Evolutionary conservation across 2,888 invertebrate species (phyloP), one percentile per base, ranked within the genome.

Genomic region (Lampropteryx suffumata): DNA sequence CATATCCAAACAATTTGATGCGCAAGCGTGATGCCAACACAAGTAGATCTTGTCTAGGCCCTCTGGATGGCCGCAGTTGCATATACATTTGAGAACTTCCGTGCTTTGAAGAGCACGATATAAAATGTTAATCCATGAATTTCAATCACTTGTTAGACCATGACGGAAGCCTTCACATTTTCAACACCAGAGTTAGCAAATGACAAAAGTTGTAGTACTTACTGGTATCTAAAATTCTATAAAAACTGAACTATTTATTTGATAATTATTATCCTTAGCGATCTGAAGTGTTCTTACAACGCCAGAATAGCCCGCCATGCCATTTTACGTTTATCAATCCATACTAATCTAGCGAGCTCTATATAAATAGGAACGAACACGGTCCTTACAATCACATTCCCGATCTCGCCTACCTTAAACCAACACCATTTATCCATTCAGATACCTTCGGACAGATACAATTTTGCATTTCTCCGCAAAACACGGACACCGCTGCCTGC

Each of bases 381-480:
- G 50, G 56, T 40, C 46, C 49, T 45, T 53, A 58, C 59, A 63
- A 63, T 63, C 63, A 55, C 59, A 58, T 57, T 59, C 57, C 55
- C 56, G 57, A 63, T 63, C 63, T 63, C 58, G 53, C 59, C 61
- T 59, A 59, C 61, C 57, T 59, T 61, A 61, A 59, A 61, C 61
- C 59, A 59, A 57, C 59, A 55, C 61, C 56, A 63, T 61, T 59
- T 63, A 62, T 62, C 54, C 56, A 55, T 54, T 50, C 52, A 54
- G 59, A 59, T 62, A 59, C 62, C 55, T 62, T 50, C 32, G 46
- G 62, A 62, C 69, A 67, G 67, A 64, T 66, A 67, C 62, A 57
- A 71, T 72, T 73, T 69, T 61, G 67, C 68, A 68, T 69, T 67
- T 61, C 64, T 52, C 59, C 57, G 65, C 62, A 61, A 62, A 59